Evolutionary conservation across 1,140 invertebrate species (phyloP), one percentile per base, ranked within the genome.

Genomic region (Eupristina koningsbergeri): DNA sequence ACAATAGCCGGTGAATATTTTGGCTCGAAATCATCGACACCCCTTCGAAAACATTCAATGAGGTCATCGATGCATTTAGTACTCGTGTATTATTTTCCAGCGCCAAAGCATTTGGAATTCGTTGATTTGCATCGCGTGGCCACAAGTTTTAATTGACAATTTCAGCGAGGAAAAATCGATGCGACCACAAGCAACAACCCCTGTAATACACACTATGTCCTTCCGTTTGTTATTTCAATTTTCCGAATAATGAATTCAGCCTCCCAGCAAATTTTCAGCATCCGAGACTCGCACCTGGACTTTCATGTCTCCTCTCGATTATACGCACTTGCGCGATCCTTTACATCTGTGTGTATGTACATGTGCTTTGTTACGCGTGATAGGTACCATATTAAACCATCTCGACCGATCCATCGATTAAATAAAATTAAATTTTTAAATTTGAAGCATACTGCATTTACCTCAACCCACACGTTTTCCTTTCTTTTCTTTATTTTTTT

Each of bases 191-290:
- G 7, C 13, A 3, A 0, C 53, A 26, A 26, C 13, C 39, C n/a
- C 15, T 39, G 41, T 64, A 69, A 29, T 53, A n/a, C 26, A 36
- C 36, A 22, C 22, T 58, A 15, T 53, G 50, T 53, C 19, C 22
- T 31, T 8, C 19, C 69, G 13, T 11, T 81, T 73, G 69, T 81
- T 81, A 74, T 81, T 81, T 81, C 80, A 74, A 81, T 81, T 81
- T 73, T 15, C 0, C 6, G 36, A 61, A 61, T 61, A 61, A 74
- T 53, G 58, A 81, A 81, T 75, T 63, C 53, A 19, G 53, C 8
- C 11, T 9, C 76, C 50, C 69, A 0, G n/a, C 6, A 9, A 19
- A n/a, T 26, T 29, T 11, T 19, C 22, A 7, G 53, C 53, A 58
- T 58, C 26, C 53, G 53, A 58, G 19, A 58, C 22, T 58, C 53